phyloP scores from a whole-genome alignment of 2,888 invertebrate species.

The Drosophila demipolita region DNA sequence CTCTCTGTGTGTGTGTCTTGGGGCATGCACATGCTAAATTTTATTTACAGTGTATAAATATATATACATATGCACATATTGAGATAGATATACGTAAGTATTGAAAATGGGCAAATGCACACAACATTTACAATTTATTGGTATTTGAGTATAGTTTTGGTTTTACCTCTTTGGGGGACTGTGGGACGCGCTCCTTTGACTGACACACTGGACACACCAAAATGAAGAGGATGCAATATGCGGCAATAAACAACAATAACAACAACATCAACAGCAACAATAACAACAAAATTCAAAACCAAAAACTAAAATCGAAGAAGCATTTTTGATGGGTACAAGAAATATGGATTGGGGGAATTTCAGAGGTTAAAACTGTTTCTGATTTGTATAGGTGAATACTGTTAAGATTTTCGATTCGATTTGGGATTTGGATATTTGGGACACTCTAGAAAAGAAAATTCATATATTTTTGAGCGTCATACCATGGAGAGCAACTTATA shows the following conservation, averaged over 20 bases:
- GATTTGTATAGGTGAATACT: conserved; percentile 3
- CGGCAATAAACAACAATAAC: conserved; percentile 33
- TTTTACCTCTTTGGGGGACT: conserved; percentile 65
- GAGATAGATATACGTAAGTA: conserved; percentile 28
- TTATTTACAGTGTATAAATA: conserved; percentile 56
- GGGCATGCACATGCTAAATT: conserved; percentile 74
- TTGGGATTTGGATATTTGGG: conserved; percentile 17
- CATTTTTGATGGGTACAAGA: conserved; percentile 44
- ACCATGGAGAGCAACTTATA: conserved; percentile 45
- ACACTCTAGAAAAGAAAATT: conserved; percentile 35
- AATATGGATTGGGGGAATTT: conserved; percentile 21
- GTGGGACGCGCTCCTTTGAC: conserved; percentile 67
- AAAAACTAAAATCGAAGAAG: conserved; percentile 71
- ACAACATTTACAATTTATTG: conserved; percentile 77
- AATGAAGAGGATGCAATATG: conserved; percentile 72
- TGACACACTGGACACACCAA: conserved; percentile 69
- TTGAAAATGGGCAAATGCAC: conserved; percentile 57
- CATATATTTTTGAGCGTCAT: conserved; percentile 35
- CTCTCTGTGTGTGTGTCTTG: conserved; percentile 12
- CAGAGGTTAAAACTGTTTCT: neutral
- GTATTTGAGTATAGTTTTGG: conserved; percentile 64
- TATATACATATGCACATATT: conserved; percentile 13
- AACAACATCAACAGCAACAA: conserved; percentile 57
- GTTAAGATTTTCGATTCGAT: conserved; percentile 10
- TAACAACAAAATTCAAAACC: conserved; percentile 65